Evolutionary conservation across 2,113 vertebrate genomes (phyloP).

Genomic region (Speoplatyrhinus poulsoni): DNA sequence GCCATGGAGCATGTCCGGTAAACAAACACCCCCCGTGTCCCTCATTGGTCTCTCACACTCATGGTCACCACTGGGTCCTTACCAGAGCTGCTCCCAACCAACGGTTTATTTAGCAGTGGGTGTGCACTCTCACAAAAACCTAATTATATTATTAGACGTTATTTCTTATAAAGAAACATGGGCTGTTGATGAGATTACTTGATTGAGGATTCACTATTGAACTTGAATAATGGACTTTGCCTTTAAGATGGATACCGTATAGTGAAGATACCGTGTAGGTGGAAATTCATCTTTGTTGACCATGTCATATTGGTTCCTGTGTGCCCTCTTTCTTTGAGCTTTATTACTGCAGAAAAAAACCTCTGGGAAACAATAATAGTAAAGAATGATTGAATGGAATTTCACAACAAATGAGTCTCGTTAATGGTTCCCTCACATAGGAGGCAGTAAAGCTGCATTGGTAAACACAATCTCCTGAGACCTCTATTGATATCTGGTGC

Average conservation of each 20-base stretch:
- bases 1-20: too few species aligned
- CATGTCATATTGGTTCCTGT: neutral
- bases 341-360: neutral
- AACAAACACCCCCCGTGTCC: too few species aligned
- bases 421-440: slow-evolving; percentile 13
- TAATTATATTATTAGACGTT: too few species aligned
- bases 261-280: too few species aligned
- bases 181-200: neutral
- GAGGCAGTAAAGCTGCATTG: slow-evolving; percentile 4
- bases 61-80: too few species aligned
- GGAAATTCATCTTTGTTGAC: neutral
- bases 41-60: too few species aligned
- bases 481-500: slow-evolving; percentile 25
- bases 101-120: too few species aligned
- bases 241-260: too few species aligned
- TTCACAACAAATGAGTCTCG: neutral
- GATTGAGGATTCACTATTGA: neutral
- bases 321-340: neutral
- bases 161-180: neutral
- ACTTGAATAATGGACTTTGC: too few species aligned
- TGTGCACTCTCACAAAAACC: too few species aligned
- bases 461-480: slow-evolving; percentile 17
- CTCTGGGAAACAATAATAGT: neutral
- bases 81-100: too few species aligned
- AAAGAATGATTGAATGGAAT: neutral